phyloP scores from a whole-genome alignment of 2,888 invertebrate genomes.

The Ptilodon capucinus region DNA sequence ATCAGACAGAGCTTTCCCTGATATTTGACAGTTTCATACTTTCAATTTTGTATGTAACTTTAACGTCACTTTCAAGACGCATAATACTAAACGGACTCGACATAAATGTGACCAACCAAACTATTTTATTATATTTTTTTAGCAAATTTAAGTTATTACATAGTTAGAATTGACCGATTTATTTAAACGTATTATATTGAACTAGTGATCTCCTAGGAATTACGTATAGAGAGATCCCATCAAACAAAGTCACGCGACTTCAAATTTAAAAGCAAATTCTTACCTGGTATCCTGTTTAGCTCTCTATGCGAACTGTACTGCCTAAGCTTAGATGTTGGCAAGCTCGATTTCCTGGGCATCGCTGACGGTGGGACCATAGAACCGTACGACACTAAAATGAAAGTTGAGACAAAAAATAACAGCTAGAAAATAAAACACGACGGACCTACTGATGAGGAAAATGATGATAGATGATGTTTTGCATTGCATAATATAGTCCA shows the following conservation, averaged over 20 bases:
- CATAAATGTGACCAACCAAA: too few species aligned
- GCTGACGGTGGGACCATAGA: conserved; percentile 58
- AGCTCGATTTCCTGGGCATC: conserved; percentile 56
- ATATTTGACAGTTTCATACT: too few species aligned
- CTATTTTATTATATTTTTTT: too few species aligned
- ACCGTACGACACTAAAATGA: conserved; percentile 55
- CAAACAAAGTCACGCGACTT: background rate
- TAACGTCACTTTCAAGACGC: too few species aligned
- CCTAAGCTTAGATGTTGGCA: conserved; percentile 76
- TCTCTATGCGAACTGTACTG: conserved; percentile 80
- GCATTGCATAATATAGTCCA: too few species aligned
- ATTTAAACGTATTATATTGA: too few species aligned
- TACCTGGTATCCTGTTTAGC: conserved; percentile 74
- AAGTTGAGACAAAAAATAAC: background rate
- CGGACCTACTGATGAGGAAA: background rate
- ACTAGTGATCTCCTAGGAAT: too few species aligned
- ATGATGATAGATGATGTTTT: background rate
- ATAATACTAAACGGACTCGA: too few species aligned
- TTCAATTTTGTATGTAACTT: too few species aligned
- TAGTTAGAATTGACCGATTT: too few species aligned
- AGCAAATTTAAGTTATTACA: too few species aligned
- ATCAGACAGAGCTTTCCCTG: too few species aligned
- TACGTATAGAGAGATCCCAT: background rate
- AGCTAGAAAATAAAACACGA: background rate
- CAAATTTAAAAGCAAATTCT: conserved; percentile 19